Percentiles rank a stretch among this genome's conserved stretches.
These are phyloP conservation scores for Agriopis aurantiaria DNA, from an alignment of 2,888 invertebrate genomes.

Conservation along the genomic window DNA sequence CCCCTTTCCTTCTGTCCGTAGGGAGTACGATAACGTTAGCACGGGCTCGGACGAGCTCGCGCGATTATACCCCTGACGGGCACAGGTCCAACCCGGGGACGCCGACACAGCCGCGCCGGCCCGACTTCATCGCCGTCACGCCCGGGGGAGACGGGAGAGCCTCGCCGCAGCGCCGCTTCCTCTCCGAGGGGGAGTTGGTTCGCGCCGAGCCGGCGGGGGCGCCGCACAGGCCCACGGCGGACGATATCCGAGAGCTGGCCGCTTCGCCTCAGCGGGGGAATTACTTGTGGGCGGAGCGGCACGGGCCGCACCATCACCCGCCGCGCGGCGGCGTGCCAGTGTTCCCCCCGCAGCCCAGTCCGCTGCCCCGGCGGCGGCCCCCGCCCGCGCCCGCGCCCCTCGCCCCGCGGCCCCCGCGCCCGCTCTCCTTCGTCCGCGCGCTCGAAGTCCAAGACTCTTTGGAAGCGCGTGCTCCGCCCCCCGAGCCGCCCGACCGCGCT, in stretches of 20 bases:
- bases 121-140: conserved; percentile 94
- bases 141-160: conserved; percentile 86
- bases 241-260: conserved; percentile 95
- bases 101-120: conserved; percentile 95
- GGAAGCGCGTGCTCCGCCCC: conserved; percentile 89
- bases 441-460: conserved; percentile 96
- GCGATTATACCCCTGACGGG: conserved; percentile 85
- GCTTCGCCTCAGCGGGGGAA: conserved; percentile 92
- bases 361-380: conserved; percentile 69
- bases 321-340: conserved; percentile 63
- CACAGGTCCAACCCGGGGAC: conserved; percentile 96
- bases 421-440: conserved; percentile 95
- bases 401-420: conserved; percentile 84
- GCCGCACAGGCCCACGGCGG: conserved; percentile 87
- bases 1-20: conserved; percentile 86
- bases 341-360: conserved; percentile 75
- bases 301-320: conserved; percentile 63
- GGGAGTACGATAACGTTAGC: conserved; percentile 86
- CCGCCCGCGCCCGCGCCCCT: conserved; percentile 79
- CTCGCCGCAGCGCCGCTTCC: conserved; percentile 91
- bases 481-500: conserved; percentile 91
- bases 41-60: conserved; percentile 85
- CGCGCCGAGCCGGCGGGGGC: conserved; percentile 89
- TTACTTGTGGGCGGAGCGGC: conserved; percentile 84
- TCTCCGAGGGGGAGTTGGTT: conserved; percentile 93